These are phyloP conservation scores for Nyctibius bracteatus DNA, from an alignment of 2,113 vertebrate species.

Conservation along the genomic window DNA sequence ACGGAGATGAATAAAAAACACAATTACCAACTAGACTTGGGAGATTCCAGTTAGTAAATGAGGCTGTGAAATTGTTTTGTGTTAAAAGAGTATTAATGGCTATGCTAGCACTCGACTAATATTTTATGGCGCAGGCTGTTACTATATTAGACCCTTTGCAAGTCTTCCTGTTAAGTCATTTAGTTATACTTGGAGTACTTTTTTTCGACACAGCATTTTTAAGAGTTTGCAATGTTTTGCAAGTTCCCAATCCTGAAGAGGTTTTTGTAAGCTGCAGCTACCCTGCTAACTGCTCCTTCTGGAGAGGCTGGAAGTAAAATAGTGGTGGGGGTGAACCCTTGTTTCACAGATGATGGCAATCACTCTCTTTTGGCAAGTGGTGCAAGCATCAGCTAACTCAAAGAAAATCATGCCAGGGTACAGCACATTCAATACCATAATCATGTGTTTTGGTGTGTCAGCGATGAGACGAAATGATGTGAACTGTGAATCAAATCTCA, in stretches of 20 bases:
- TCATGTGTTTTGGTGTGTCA: not conserved
- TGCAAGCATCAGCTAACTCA: not conserved
- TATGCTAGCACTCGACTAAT: slow-evolving; percentile 62
- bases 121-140: slow-evolving; percentile 64
- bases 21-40: slow-evolving; percentile 69
- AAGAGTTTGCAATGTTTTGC: slow-evolving; percentile 14
- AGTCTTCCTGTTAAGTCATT: slow-evolving; percentile 35
- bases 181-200: slow-evolving; percentile 14
- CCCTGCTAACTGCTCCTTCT: not conserved
- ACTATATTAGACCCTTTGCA: slow-evolving; percentile 46
- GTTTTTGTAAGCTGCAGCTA: not conserved
- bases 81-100: slow-evolving; percentile 72
- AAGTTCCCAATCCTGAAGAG: not conserved
- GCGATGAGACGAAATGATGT: not conserved
- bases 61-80: slow-evolving; percentile 72
- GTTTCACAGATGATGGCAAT: not conserved
- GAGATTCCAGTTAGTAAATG: slow-evolving; percentile 73
- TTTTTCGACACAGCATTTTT: not conserved
- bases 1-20: slow-evolving; percentile 73
- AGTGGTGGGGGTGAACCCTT: not conserved
- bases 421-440: not conserved
- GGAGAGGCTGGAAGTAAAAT: not conserved
- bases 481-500: not conserved
- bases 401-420: not conserved
- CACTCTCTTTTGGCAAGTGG: not conserved